Evolutionary conservation across 2,888 invertebrate species (phyloP).

Genomic region (Euplagia quadripunctaria): DNA sequence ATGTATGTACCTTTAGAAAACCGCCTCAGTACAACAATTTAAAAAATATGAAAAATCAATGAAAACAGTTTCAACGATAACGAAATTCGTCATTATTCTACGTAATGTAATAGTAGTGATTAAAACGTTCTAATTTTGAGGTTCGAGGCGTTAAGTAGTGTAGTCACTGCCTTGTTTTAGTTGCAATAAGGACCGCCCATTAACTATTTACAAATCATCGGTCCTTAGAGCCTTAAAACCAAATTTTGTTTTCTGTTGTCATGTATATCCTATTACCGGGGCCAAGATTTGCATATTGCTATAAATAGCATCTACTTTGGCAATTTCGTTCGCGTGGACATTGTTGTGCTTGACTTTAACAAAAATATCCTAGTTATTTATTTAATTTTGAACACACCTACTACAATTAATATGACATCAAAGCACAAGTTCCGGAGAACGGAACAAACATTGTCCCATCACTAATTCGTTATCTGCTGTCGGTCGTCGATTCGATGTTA

Average conservation of each 20-base stretch:
- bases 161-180: not conserved
- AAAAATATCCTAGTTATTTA: not conserved
- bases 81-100: conserved; percentile 13
- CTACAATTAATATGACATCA: not conserved
- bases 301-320: not conserved
- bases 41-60: not conserved
- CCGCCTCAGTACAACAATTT: not conserved
- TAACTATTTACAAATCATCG: not conserved
- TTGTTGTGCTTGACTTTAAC: too few species aligned
- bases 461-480: conserved; percentile 55
- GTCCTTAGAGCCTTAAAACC: not conserved
- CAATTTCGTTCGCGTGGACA: not conserved
- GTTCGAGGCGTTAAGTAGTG: not conserved
- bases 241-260: not conserved
- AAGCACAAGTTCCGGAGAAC: conserved; percentile 22
- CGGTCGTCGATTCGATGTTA: conserved; percentile 60
- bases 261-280: not conserved
- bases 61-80: not conserved
- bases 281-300: not conserved
- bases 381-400: not conserved
- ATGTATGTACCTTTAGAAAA: not conserved
- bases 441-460: conserved; percentile 42
- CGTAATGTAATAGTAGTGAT: conserved; percentile 1
- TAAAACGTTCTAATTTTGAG: not conserved
- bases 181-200: too few species aligned